A percentile compares a stretch with the other conserved stretches of the same genome.
These are phyloP conservation scores for Heterotis niloticus DNA, from an alignment of 2,113 vertebrate genomes.

Conservation along the genomic window DNA sequence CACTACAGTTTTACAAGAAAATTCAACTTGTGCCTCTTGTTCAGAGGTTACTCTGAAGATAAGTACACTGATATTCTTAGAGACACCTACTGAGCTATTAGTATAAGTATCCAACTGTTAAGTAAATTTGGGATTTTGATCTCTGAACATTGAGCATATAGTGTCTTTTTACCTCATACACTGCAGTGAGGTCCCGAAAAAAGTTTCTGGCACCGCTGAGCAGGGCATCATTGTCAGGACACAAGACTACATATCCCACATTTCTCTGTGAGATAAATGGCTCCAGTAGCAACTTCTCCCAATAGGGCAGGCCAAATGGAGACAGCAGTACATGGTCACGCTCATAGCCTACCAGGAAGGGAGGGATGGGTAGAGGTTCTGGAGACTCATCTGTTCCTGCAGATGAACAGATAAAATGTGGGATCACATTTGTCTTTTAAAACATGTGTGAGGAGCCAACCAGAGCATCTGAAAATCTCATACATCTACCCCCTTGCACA, in stretches of 20 bases:
- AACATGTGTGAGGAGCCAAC: too few relatives aligned
- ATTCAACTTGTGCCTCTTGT: too few relatives aligned
- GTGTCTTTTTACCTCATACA: conserved; percentile 79
- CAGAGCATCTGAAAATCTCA: too few relatives aligned
- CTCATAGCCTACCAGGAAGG: conserved; percentile 94
- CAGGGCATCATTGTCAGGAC: conserved; percentile 93
- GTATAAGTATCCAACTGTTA: too few relatives aligned
- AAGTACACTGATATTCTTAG: too few relatives aligned
- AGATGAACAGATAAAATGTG: conserved; percentile 10
- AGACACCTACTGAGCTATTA: too few relatives aligned
- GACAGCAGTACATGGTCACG: conserved; percentile 97
- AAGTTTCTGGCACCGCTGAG: conserved; percentile 91
- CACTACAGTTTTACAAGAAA: too few relatives aligned
- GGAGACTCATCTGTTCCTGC: conserved; percentile 97
- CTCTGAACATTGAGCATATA: too few relatives aligned
- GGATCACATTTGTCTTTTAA: too few relatives aligned
- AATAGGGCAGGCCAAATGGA: conserved; percentile 92
- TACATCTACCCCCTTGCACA: neutral
- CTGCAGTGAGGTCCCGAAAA: conserved; percentile 91
- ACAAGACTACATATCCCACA: conserved; percentile 93
- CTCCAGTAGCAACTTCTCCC: conserved; percentile 95
- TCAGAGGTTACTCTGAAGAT: too few relatives aligned
- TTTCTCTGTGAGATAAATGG: conserved; percentile 94
- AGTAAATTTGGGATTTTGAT: too few relatives aligned
- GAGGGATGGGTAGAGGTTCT: conserved; percentile 95